Evolutionary conservation across 2,888 invertebrate species (phyloP).

Genomic region (Volucella inflata): DNA sequence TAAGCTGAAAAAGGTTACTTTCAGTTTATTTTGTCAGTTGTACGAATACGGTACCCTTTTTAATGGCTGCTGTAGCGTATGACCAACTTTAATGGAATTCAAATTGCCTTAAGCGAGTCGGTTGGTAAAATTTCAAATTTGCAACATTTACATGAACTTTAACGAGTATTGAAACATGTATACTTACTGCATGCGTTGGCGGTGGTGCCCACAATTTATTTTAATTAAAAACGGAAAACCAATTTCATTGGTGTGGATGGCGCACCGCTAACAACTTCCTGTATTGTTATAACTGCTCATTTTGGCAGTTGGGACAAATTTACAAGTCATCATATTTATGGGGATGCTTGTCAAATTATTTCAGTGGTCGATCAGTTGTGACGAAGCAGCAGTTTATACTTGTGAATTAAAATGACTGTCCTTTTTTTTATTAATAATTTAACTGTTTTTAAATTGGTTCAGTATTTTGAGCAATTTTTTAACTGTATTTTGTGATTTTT

Average conservation of each 20-base stretch:
- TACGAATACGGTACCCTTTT: constrained; percentile 32
- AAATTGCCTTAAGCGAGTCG: constrained; percentile 39
- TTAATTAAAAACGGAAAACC: constrained; percentile 70
- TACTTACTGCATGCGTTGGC: neutral
- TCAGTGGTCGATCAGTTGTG: constrained; percentile 37
- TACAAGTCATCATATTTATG: constrained; percentile 69
- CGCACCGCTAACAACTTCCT: constrained; percentile 6
- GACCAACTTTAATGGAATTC: constrained; percentile 63
- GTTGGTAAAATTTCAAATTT: constrained; percentile 57
- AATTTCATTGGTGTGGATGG: constrained; percentile 48
- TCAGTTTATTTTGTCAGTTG: constrained; percentile 29
- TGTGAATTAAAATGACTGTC: constrained; percentile 24
- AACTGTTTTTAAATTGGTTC: constrained; percentile 50
- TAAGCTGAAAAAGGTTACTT: constrained; percentile 3
- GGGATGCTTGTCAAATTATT: constrained; percentile 55
- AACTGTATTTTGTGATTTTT: neutral
- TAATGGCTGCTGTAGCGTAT: constrained; percentile 41
- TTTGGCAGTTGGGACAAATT: constrained; percentile 42
- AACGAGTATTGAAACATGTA: neutral
- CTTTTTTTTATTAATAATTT: neutral
- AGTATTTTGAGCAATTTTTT: constrained; percentile 7
- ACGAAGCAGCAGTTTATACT: constrained; percentile 22
- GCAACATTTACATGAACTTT: constrained; percentile 51
- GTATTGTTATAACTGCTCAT: constrained; percentile 15
- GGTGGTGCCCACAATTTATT: constrained; percentile 60